Evolutionary conservation across 2,888 invertebrate genomes (phyloP).

Genomic region (Drosophila percnosoma): DNA sequence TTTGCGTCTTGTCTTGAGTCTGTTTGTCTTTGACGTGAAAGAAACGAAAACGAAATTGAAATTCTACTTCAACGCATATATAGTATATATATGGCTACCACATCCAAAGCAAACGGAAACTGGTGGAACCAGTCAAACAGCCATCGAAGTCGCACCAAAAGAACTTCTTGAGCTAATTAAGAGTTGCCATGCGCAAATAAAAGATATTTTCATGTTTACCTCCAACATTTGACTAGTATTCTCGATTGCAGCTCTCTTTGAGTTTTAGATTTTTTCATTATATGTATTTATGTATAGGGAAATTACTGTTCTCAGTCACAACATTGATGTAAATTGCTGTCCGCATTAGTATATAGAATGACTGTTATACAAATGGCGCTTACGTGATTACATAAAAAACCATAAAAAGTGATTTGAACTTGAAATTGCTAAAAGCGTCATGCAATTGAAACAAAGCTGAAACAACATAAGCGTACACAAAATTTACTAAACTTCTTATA

Average conservation of each 20-base stretch:
- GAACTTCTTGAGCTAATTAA: slow-evolving; percentile 64
- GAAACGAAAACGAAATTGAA: slow-evolving; percentile 58
- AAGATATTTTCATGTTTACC: slow-evolving; percentile 31
- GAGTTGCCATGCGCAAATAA: slow-evolving; percentile 39
- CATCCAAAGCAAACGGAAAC: slow-evolving; percentile 49
- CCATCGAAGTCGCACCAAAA: slow-evolving; percentile 52
- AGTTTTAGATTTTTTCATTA: background rate
- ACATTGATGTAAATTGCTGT: slow-evolving; percentile 30
- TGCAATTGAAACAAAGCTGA: slow-evolving; percentile 56
- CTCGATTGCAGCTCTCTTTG: slow-evolving; percentile 48
- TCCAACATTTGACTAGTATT: slow-evolving; percentile 25
- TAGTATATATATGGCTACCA: background rate
- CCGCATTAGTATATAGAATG: slow-evolving; percentile 1
- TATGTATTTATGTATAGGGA: background rate
- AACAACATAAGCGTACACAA: slow-evolving; percentile 17
- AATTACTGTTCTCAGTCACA: background rate
- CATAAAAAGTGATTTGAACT: slow-evolving; percentile 71
- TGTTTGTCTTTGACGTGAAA: slow-evolving; percentile 60
- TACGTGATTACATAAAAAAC: slow-evolving; percentile 73
- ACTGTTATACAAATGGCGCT: slow-evolving; percentile 48
- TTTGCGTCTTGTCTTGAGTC: slow-evolving; percentile 27
- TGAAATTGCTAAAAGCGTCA: slow-evolving; percentile 67
- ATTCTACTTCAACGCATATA: slow-evolving; percentile 28
- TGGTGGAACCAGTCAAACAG: slow-evolving; percentile 72
- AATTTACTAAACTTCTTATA: slow-evolving; percentile 5